Evolutionary conservation across 2,888 invertebrate genomes (phyloP), one percentile per base, ranked within the genome.

Genomic region (Dasysyrphus tricinctus): DNA sequence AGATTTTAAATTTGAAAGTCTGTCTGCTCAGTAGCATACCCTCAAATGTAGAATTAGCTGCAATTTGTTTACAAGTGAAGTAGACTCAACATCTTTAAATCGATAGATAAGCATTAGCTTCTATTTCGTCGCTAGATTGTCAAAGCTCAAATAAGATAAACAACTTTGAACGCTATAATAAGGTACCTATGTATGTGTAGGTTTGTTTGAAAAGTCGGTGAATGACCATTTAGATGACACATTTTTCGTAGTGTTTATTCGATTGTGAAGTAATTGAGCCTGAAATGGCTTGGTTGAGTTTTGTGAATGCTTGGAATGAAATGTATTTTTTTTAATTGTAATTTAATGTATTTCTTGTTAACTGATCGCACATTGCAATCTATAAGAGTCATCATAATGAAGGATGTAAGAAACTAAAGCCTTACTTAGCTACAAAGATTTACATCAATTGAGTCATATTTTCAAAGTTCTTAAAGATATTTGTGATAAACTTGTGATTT

Each of bases 1-100:
- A 70, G 49, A 49, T 76, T 70, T 42, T 16, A 80, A 56, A 32
- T 32, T 70, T 42, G 37, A 80, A 56, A 24, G 1, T 24, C 3
- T 65, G 63, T 61, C 44, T 37, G 12, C 16, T 47, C 39, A 47
- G 24, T 24, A 44, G 37, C 4, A 9, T 16, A 9, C 7, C 2
- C 3, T n/a, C 7, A 16, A 16, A 44, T 32, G 24, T 2, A 57
- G 14, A 39, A 12, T 29, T 57, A 51, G 59, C 61, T 69, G 69
- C 24, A 56, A 49, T 51, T 61, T 84, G 77, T 80, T 77, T 70
- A 77, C 63, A 77, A 57, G n/a, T 69, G 6, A 37, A 54, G 8
- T 29, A 24, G 11, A 51, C 24, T 54, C 39, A 24, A 14, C 16
- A 24, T 69, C 14, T 51, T 39, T 51, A 16, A 12, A 19, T 19